Conservation (phyloP, 2,797 vertebrate species). For the Arctocebus calabarensis region DNA sequence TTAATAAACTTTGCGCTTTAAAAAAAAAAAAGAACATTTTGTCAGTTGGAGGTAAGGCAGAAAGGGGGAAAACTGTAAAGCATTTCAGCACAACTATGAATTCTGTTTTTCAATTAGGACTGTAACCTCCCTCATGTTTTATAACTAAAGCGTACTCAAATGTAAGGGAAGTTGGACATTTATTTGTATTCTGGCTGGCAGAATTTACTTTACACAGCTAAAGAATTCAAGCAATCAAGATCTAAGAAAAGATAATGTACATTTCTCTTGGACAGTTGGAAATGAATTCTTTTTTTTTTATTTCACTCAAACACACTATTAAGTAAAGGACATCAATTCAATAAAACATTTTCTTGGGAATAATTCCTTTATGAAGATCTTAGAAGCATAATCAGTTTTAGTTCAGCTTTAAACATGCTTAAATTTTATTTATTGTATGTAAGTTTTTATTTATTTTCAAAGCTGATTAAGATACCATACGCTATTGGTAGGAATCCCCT, state of each 20-base stretch:
- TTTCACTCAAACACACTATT: not conserved
- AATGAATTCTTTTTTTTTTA: not conserved
- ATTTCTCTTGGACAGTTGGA: not conserved
- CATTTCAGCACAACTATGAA: not conserved
- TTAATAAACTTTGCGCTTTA: too few relatives aligned
- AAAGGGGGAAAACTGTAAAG: not conserved
- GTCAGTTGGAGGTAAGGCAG: not conserved
- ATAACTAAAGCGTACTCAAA: not conserved
- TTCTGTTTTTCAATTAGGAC: conserved; percentile 10
- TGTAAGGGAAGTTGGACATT: not conserved
- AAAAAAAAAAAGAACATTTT: too few relatives aligned
- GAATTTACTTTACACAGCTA: not conserved
- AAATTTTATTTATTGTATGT: too few relatives aligned
- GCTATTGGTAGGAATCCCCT: not conserved
- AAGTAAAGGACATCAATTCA: not conserved
- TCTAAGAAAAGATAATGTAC: not conserved
- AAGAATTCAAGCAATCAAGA: not conserved
- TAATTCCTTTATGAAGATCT: not conserved
- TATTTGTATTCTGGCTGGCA: not conserved
- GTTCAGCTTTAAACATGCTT: not conserved
- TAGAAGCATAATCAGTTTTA: not conserved
- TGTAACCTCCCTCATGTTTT: not conserved
- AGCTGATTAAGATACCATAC: not conserved
- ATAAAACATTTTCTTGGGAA: not conserved
- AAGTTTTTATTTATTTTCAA: not conserved